phyloP scores from a whole-genome alignment of 2,113 vertebrate species.

The Rissa tridactyla region DNA sequence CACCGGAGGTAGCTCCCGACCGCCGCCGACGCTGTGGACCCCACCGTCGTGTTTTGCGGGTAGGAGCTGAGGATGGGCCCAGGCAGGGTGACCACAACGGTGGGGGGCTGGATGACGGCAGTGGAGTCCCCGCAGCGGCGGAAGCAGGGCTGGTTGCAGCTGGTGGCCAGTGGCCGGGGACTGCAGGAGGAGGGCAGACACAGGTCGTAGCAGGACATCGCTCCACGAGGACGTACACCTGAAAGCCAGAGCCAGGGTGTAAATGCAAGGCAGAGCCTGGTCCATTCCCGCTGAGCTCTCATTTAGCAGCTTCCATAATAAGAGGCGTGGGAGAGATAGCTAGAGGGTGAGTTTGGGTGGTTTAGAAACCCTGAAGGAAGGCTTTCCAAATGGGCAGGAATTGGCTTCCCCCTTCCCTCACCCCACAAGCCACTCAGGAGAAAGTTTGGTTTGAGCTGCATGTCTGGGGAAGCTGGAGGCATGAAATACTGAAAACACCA shows the following conservation, averaged over 20 bases:
- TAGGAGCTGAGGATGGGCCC: conserved; percentile 63
- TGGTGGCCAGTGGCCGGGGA: conserved; percentile 18
- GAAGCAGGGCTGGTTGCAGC: conserved; percentile 53
- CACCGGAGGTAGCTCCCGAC: conserved; percentile 36
- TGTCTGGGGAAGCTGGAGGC: background rate
- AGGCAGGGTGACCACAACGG: background rate
- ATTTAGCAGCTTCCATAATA: background rate
- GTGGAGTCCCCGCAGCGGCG: conserved; percentile 36
- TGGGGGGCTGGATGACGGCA: conserved; percentile 15
- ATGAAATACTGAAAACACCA: background rate
- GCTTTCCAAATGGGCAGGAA: background rate
- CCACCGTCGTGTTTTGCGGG: background rate
- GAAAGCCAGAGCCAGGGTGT: background rate
- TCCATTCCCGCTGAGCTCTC: background rate
- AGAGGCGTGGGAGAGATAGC: background rate
- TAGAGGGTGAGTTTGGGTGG: background rate
- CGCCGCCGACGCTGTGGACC: background rate
- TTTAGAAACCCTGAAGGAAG: background rate
- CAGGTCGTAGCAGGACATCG: conserved; percentile 53
- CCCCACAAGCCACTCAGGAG: accelerated
- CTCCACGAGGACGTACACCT: background rate
- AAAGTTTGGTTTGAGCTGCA: background rate
- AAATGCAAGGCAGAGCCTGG: background rate
- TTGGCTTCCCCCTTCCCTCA: accelerated
- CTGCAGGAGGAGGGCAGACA: conserved; percentile 23